A percentile compares a stretch with the other conserved stretches of the same genome.
phyloP scores from a whole-genome alignment of 2,797 vertebrate genomes.

The Tarsius wallacei region DNA sequence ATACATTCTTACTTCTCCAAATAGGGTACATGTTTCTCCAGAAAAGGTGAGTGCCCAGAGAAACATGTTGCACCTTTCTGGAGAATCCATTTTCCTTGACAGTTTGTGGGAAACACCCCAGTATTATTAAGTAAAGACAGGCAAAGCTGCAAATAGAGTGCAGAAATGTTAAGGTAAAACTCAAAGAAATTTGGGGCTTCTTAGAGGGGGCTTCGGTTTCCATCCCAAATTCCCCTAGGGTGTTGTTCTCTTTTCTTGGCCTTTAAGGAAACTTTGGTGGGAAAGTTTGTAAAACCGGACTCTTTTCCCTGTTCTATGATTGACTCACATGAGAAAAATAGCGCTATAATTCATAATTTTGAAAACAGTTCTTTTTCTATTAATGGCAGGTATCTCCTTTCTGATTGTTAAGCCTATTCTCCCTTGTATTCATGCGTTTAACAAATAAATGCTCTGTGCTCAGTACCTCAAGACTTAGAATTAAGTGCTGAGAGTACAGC shows the following conservation, averaged over 20 bases:
- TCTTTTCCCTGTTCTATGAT: neutral
- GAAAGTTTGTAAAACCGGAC: neutral
- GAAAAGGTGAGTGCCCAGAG: neutral
- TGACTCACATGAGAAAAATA: constrained; percentile 48
- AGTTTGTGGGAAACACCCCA: neutral
- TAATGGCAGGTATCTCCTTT: neutral
- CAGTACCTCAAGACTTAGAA: too few species aligned
- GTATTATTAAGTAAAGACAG: neutral
- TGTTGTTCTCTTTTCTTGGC: neutral
- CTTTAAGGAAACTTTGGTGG: neutral
- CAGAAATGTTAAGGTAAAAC: neutral
- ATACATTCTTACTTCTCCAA: neutral
- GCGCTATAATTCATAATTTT: constrained; percentile 44
- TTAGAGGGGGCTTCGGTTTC: neutral
- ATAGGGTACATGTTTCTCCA: neutral
- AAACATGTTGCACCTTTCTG: neutral
- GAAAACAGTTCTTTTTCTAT: constrained; percentile 51
- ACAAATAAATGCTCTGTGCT: neutral
- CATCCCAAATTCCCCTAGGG: neutral
- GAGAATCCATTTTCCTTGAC: neutral
- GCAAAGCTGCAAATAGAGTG: neutral
- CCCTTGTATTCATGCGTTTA: constrained; percentile 26
- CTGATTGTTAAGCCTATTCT: neutral
- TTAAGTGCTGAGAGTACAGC: neutral
- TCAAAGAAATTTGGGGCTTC: constrained; percentile 13